Conservation (phyloP, 53 echinoderm and acorn worm species). For the Antedon mediterranea region DNA sequence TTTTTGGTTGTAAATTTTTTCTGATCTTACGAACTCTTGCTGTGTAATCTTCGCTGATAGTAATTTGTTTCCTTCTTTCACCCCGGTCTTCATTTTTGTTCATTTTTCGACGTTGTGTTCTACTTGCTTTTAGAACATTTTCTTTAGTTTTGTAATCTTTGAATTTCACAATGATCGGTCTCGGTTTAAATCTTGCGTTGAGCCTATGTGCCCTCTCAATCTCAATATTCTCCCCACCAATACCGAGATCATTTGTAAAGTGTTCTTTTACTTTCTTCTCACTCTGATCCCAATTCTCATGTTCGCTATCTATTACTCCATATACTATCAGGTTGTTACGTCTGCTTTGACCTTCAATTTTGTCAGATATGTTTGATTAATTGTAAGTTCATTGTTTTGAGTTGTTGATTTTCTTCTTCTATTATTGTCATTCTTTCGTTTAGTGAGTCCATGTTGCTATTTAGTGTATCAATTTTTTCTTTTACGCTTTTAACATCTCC, state of each 20-base stretch:
- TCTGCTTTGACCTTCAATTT: not conserved
- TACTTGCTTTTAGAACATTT: too few relatives aligned
- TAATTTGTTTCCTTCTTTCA: too few relatives aligned
- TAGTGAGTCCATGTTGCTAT: not conserved
- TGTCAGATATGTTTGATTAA: not conserved
- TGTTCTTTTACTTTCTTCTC: not conserved
- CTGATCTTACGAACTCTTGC: too few relatives aligned
- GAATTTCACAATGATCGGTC: not conserved
- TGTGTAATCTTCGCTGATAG: too few relatives aligned
- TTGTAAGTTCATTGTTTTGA: not conserved
- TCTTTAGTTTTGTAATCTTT: too few relatives aligned
- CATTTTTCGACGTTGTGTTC: too few relatives aligned
- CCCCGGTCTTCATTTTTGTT: too few relatives aligned
- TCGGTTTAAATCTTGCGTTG: not conserved
- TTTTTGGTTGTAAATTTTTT: too few relatives aligned
- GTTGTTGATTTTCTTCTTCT: not conserved
- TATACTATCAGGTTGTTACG: not conserved
- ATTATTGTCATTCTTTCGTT: not conserved
- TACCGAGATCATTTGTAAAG: not conserved
- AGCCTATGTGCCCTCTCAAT: not conserved
- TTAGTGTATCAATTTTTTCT: not conserved
- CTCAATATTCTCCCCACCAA: not conserved
- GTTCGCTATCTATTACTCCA: not conserved
- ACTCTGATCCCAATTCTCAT: not conserved
- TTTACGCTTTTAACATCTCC: not conserved